phyloP scores from a whole-genome alignment of 1,140 invertebrate genomes.

The Panagrolaimus sp. region DNA sequence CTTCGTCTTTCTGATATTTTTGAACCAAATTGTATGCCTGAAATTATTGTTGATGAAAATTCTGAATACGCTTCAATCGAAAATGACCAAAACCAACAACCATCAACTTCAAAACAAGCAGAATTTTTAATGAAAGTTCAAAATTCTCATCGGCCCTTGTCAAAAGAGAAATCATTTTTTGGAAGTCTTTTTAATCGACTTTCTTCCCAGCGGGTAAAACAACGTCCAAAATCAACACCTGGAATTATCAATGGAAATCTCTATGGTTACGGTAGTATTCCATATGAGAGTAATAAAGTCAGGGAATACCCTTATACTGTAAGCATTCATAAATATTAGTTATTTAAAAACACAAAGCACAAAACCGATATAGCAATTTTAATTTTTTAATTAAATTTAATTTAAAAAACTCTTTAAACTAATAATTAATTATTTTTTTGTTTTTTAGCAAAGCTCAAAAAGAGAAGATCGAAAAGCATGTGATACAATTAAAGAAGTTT shows the following conservation, averaged over 20 bases:
- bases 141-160: not conserved
- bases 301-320: too few relatives aligned
- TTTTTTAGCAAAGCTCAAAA: not conserved
- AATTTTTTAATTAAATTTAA: too few relatives aligned
- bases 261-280: not conserved
- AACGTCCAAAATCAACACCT: conserved; percentile 3
- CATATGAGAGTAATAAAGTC: not conserved
- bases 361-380: too few relatives aligned
- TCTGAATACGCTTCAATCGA: not conserved
- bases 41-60: conserved; percentile 11
- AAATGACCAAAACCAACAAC: not conserved
- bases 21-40: not conserved
- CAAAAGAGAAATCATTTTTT: not conserved
- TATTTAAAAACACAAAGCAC: too few relatives aligned
- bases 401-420: too few relatives aligned
- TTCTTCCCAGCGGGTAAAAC: not conserved
- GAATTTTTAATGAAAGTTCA: conserved; percentile 15
- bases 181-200: conserved; percentile 8
- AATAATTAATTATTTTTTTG: too few relatives aligned
- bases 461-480: not conserved
- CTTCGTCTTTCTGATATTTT: not conserved
- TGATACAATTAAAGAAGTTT: conserved; percentile 25
- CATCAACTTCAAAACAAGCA: conserved; percentile 1
- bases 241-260: conserved; percentile 4
- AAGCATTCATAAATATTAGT: too few relatives aligned